Evolutionary conservation across 2,113 vertebrate species (phyloP), one percentile per base, ranked within the genome.

Genomic region (Amphiprion percula): DNA sequence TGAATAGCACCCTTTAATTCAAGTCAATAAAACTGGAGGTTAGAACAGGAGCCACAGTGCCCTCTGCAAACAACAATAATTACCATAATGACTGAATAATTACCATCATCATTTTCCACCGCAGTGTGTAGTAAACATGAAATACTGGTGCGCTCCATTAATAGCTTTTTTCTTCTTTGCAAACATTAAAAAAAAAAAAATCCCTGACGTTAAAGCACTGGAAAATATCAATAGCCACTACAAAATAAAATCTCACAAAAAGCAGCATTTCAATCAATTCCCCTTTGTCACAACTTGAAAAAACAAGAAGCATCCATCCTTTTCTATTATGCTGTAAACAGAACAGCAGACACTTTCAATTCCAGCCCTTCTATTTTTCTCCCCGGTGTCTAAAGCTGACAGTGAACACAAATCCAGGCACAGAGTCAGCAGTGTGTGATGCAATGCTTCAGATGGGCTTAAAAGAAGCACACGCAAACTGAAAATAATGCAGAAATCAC

Each of bases 401-500:
- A 64, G 54, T 0, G 1, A 53, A 53, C 15, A 56, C 4, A 61
- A 69, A 74, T 28, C 68, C 47, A 53, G 59, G 12, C 19, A 33
- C 56, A 46, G 65, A 74, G 46, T 70, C 71, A 2, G 64, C 47
- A 0, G 41, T 19, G 46, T 68, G 64, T 16, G 75, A 86, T 64
- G 37, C 24, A 68, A 62, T 23, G 65, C 68, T 75, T 76, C 17
- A 52, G 61, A 15, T n/a, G 5, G 39, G 62, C 73, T 58, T 44
- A 23, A 63, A 53, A 77, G 28, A 76, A 26, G 68, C 2, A 17
- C 55, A 19, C 6, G 60, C 2, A 69, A 61, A 33, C 41, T 28
- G 67, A 68, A 53, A 68, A 71, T 37, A 69, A 75, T 44, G 72
- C 84, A 85, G 69, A 62, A 80, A 77, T 77, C 65, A 68, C 30